A percentile compares a stretch with the other conserved stretches of the same genome.
phyloP scores from a whole-genome alignment of 2,113 vertebrate genomes.

The Rhea americana region DNA sequence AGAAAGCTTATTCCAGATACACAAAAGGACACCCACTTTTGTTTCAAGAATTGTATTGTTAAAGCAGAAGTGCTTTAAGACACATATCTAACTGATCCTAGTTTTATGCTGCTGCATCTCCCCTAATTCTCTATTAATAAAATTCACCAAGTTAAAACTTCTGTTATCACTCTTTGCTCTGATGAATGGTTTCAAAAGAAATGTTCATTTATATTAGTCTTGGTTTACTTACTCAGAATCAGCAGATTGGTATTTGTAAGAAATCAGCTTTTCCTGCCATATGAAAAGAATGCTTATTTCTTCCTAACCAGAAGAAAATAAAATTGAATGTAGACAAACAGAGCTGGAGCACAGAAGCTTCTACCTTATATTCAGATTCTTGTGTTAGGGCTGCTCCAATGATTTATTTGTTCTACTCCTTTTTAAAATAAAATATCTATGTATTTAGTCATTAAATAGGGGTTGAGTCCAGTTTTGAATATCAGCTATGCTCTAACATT shows the following conservation, averaged over 20 bases:
- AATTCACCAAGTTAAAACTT: background rate
- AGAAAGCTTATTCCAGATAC: background rate
- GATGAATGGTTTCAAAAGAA: background rate
- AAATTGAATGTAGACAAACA: background rate
- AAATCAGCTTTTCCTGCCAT: background rate
- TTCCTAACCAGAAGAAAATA: background rate
- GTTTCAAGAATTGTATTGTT: background rate
- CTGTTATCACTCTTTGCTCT: background rate
- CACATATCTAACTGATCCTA: background rate
- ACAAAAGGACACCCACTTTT: background rate
- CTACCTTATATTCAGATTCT: background rate
- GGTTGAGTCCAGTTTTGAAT: background rate
- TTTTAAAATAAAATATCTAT: conserved; percentile 1
- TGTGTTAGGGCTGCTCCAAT: background rate
- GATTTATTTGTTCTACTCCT: background rate
- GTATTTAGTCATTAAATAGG: background rate
- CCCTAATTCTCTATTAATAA: background rate
- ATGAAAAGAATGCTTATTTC: background rate
- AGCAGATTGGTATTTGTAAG: background rate
- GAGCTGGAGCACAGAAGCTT: background rate
- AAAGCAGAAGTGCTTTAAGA: background rate
- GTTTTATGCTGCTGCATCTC: background rate
- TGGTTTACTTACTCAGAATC: background rate
- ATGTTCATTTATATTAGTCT: background rate
- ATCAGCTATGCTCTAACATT: background rate